These are phyloP conservation scores for Drosophila ironensis DNA, from an alignment of 1,140 invertebrate genomes.

Conservation along the genomic window DNA sequence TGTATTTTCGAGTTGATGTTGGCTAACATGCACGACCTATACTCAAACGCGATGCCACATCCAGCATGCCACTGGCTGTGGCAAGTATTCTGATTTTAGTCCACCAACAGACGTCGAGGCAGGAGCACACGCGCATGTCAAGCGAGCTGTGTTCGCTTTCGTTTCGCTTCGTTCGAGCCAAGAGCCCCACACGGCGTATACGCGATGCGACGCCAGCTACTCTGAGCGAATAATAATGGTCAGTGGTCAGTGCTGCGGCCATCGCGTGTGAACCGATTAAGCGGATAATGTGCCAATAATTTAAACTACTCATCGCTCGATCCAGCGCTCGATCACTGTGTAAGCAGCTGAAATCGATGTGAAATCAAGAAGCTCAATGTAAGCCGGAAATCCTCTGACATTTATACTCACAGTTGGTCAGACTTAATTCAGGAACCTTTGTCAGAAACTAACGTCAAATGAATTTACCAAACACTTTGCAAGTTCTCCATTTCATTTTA, in stretches of 20 bases:
- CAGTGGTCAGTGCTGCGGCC: slow-evolving; percentile 23
- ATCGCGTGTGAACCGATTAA: slow-evolving; percentile 12
- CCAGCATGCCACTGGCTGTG: slow-evolving; percentile 9
- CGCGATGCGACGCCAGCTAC: slow-evolving; percentile 43
- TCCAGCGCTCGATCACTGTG: slow-evolving; percentile 21
- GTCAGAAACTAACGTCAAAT: no score
- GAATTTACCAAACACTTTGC: no score
- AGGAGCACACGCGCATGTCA: slow-evolving; percentile 62
- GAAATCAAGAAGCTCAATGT: slow-evolving; percentile 29
- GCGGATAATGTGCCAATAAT: slow-evolving; percentile 37
- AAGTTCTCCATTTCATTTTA: not conserved
- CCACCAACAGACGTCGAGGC: slow-evolving; percentile 57
- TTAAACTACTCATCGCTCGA: slow-evolving; percentile 24
- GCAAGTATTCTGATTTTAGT: slow-evolving; percentile 44
- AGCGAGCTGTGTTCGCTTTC: slow-evolving; percentile 17
- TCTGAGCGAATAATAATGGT: slow-evolving; percentile 42
- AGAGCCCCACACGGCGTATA: slow-evolving; percentile 62
- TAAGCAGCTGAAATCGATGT: slow-evolving; percentile 4
- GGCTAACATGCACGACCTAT: slow-evolving; percentile 45
- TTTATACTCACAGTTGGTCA: no score
- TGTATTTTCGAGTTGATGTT: slow-evolving; percentile 15
- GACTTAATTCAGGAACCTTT: no score
- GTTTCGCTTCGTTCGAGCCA: no score
- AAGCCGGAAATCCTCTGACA: slow-evolving; percentile 2
- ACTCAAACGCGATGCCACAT: no score